Percentiles rank a stretch among this genome's conserved stretches.
Conservation (phyloP, 2,888 invertebrate genomes). For the Tyria jacobaeae region DNA sequence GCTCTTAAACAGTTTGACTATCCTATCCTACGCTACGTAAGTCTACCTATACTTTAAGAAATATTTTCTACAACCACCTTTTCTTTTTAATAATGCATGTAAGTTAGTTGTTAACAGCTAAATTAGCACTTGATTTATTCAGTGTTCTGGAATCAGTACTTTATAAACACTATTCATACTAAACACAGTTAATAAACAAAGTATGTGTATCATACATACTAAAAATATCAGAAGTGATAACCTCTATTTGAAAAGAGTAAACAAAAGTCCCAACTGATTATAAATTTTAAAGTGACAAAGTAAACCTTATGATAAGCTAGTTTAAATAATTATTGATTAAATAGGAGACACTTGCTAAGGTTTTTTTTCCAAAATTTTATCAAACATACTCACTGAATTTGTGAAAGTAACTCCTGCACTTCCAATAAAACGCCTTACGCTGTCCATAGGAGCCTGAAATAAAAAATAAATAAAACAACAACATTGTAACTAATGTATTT, state of each 20-base stretch:
- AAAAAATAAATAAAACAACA: slow-evolving; percentile 65
- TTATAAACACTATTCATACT: too few relatives aligned
- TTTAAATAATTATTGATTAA: neutral
- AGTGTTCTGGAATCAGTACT: too few relatives aligned
- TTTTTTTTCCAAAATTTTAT: neutral
- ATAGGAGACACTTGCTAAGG: neutral
- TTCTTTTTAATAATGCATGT: too few relatives aligned
- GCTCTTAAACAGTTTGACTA: too few relatives aligned
- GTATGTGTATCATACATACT: neutral
- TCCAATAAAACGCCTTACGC: slow-evolving; percentile 87
- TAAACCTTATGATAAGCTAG: neutral
- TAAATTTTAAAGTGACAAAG: too few relatives aligned
- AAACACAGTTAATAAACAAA: too few relatives aligned
- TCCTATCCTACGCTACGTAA: too few relatives aligned
- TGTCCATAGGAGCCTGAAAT: slow-evolving; percentile 89
- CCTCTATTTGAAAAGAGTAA: neutral
- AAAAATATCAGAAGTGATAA: neutral
- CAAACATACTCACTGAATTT: slow-evolving; percentile 89
- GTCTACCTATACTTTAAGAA: too few relatives aligned
- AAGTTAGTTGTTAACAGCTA: too few relatives aligned
- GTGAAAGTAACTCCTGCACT: slow-evolving; percentile 89
- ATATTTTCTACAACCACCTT: too few relatives aligned
- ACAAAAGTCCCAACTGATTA: too few relatives aligned
- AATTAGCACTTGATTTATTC: too few relatives aligned
- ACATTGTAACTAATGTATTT: slow-evolving; percentile 63